These are phyloP conservation scores for Automeris io DNA, from an alignment of 2,888 invertebrate genomes.

Conservation along the genomic window DNA sequence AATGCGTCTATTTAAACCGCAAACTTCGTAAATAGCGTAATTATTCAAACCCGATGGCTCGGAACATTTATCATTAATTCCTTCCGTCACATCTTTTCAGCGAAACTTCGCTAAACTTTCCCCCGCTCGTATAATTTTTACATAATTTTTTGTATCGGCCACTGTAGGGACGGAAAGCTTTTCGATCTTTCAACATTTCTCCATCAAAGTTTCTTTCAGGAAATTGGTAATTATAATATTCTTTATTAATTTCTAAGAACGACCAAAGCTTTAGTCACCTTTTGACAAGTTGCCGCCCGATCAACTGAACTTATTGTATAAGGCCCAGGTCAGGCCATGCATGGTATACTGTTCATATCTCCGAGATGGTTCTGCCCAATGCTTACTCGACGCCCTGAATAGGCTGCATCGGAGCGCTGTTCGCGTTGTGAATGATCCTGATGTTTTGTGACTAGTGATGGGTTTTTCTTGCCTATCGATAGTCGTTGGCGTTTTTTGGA, in stretches of 20 bases:
- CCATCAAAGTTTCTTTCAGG: background rate
- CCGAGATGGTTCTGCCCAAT: no score
- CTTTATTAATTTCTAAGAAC: background rate
- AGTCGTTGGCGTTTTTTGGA: no score
- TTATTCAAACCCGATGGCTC: conserved; percentile 19
- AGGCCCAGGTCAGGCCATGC: no score
- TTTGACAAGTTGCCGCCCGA: no score
- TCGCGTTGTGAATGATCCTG: no score
- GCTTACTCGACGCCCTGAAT: no score
- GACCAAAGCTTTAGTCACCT: no score
- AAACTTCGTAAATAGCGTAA: conserved; percentile 8
- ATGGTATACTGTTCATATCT: no score
- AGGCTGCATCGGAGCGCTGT: no score
- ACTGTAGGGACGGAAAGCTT: background rate
- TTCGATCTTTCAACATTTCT: background rate
- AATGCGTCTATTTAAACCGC: conserved; percentile 1
- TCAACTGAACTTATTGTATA: no score
- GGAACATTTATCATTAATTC: conserved; percentile 32
- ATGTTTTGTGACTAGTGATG: no score
- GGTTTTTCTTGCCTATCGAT: no score
- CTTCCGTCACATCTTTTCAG: conserved; percentile 14
- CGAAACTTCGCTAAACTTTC: conserved; percentile 6
- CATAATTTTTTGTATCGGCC: conserved; percentile 9
- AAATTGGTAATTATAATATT: background rate
- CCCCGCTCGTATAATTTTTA: conserved; percentile 8